A percentile compares a stretch with the other conserved stretches of the same genome.
These are phyloP conservation scores for Atta colombica DNA, from an alignment of 1,140 invertebrate genomes.

Conservation along the genomic window DNA sequence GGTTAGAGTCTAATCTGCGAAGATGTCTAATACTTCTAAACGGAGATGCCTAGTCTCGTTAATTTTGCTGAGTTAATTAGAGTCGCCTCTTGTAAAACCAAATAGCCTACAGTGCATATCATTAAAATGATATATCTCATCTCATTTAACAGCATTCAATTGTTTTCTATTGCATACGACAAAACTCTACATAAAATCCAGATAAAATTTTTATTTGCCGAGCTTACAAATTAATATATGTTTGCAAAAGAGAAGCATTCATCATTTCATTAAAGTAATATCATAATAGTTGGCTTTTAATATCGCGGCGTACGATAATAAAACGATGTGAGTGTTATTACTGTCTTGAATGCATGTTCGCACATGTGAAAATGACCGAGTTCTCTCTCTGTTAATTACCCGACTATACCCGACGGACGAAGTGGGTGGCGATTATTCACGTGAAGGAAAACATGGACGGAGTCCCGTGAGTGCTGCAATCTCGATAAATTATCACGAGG, in stretches of 20 bases:
- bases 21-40: slow-evolving; percentile 7
- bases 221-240: background rate
- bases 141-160: background rate
- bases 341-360: slow-evolving; percentile 36
- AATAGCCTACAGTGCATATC: background rate
- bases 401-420: background rate
- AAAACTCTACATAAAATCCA: background rate
- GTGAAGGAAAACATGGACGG: slow-evolving; percentile 1
- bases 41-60: background rate
- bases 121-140: background rate
- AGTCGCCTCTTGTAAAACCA: background rate
- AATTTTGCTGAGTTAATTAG: background rate
- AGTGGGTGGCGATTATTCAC: slow-evolving; percentile 2
- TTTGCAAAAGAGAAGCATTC: background rate
- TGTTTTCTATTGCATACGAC: background rate
- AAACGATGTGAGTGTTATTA: slow-evolving; percentile 32
- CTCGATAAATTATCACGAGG: slow-evolving; percentile 48
- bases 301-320: background rate
- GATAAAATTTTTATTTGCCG: background rate
- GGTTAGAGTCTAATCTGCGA: slow-evolving; percentile 26
- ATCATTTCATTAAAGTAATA: slow-evolving; percentile 41
- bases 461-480: slow-evolving; percentile 31
- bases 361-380: slow-evolving; percentile 40
- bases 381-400: slow-evolving; percentile 51
- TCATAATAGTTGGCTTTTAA: slow-evolving; percentile 25